Conservation (phyloP, 2,113 vertebrate genomes). For the Orthonyx spaldingii region DNA sequence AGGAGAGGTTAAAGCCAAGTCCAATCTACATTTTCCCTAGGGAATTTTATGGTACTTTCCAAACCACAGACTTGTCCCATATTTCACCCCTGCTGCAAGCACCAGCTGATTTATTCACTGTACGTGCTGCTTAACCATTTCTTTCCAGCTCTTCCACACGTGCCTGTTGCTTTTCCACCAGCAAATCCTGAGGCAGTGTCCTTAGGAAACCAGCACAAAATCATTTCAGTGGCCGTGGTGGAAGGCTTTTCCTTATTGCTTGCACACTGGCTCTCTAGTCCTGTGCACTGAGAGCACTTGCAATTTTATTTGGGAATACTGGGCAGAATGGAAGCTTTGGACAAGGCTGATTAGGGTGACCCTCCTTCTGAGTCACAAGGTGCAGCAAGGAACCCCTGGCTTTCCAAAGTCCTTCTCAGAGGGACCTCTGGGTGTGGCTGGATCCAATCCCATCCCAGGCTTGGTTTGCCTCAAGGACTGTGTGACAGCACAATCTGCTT, state of each 20-base stretch:
- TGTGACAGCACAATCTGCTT: too few species aligned
- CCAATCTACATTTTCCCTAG: not conserved
- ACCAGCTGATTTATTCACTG: not conserved
- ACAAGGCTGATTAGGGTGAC: not conserved
- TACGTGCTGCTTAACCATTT: not conserved
- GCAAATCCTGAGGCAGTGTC: not conserved
- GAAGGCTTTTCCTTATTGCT: not conserved
- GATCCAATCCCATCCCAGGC: not conserved
- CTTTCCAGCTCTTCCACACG: not conserved
- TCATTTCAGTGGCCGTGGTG: not conserved
- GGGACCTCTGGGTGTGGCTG: not conserved
- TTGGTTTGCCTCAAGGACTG: not conserved
- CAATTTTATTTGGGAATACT: not conserved
- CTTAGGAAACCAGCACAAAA: not conserved
- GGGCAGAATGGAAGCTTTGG: not conserved
- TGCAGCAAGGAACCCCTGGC: not conserved
- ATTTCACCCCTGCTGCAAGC: not conserved
- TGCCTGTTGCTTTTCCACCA: not conserved
- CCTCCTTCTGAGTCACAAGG: not conserved
- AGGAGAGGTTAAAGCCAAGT: constrained; percentile 12
- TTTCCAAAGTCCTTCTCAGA: not conserved
- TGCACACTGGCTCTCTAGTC: not conserved
- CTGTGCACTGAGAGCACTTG: not conserved
- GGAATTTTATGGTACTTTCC: not conserved
- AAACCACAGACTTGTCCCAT: not conserved